Conservation (phyloP, 2,888 invertebrate species). For the Lutraria lutraria region DNA sequence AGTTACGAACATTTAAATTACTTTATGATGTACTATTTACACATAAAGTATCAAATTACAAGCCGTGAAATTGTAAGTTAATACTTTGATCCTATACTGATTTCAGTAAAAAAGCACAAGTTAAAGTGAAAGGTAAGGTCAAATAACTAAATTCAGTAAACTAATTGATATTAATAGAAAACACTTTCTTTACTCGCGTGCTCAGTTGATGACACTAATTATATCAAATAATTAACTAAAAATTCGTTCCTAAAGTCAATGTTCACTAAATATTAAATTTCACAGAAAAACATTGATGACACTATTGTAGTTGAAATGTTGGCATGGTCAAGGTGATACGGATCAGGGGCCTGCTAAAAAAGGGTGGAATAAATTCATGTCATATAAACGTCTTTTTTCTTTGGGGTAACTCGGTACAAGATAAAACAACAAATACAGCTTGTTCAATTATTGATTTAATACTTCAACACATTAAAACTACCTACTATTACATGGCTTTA, state of each 20-base stretch:
- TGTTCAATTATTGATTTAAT: no score
- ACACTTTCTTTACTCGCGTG: constrained; percentile 16
- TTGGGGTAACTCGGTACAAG: no score
- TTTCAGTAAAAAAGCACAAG: not conserved
- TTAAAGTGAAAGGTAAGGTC: constrained; percentile 7
- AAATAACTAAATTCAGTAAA: not conserved
- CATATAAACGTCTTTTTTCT: not conserved
- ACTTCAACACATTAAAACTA: no score
- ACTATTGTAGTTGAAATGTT: not conserved
- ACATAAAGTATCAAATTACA: not conserved
- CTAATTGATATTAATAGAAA: not conserved
- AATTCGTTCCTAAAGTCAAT: not conserved
- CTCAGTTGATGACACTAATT: constrained; percentile 22
- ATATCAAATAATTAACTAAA: not conserved
- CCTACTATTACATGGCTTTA: no score
- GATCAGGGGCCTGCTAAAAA: not conserved
- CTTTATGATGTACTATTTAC: not conserved
- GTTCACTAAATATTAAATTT: not conserved
- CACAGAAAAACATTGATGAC: not conserved
- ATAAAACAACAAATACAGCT: no score
- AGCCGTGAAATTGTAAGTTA: not conserved
- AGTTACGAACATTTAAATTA: not conserved
- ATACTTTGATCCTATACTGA: not conserved
- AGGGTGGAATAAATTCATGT: not conserved
- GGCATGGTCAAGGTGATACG: not conserved